Percentiles rank a stretch among this genome's conserved stretches.
These are phyloP conservation scores for Coturnix japonica DNA, from an alignment of 2,113 vertebrate species.

Conservation along the genomic window DNA sequence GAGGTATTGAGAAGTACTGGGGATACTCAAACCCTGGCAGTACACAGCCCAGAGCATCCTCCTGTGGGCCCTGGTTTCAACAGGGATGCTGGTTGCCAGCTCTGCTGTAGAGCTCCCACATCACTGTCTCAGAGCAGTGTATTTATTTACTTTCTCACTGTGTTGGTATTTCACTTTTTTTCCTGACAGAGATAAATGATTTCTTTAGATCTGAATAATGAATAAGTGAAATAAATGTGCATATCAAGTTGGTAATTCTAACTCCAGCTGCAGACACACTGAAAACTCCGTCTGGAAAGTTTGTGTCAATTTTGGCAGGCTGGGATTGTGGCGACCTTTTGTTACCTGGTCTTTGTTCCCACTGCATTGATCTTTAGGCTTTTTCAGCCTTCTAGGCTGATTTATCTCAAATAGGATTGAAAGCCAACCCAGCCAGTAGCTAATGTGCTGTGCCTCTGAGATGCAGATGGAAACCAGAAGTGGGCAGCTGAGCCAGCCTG, in stretches of 20 bases:
- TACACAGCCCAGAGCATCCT: background rate
- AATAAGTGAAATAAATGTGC: conserved; percentile 51
- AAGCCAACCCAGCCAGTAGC: background rate
- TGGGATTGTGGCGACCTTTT: background rate
- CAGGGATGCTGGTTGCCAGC: background rate
- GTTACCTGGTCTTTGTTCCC: background rate
- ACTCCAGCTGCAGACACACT: background rate
- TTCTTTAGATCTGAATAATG: conserved; percentile 51
- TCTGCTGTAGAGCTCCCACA: background rate
- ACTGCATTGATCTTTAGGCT: background rate
- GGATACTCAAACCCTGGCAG: background rate
- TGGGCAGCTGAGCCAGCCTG: background rate
- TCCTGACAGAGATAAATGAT: conserved; percentile 10
- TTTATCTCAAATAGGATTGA: background rate
- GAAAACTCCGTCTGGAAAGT: conserved; percentile 5
- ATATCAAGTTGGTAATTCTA: background rate
- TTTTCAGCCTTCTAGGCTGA: background rate
- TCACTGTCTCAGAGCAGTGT: background rate
- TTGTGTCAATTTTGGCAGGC: background rate
- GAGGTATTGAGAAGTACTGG: background rate
- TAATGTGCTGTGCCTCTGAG: background rate
- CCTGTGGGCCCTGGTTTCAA: background rate
- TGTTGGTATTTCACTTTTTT: conserved; percentile 3
- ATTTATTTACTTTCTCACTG: conserved; percentile 24
- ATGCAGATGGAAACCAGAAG: background rate